phyloP scores from a whole-genome alignment of 2,113 vertebrate species.

The human (Homo sapiens) region DNA sequence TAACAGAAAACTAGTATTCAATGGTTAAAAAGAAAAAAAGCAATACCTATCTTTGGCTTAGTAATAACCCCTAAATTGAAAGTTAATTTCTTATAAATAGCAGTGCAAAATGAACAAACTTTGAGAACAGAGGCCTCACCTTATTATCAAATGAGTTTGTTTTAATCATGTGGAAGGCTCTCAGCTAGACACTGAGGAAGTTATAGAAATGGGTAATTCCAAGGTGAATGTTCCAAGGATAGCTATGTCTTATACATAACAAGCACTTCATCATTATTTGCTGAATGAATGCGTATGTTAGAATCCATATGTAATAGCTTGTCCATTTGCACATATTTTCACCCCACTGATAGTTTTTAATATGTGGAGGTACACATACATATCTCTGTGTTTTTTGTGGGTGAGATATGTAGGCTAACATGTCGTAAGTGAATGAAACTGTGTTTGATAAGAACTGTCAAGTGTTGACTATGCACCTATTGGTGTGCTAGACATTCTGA shows the following conservation, averaged over 20 bases:
- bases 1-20: background rate
- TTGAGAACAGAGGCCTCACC: background rate
- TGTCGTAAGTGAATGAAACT: background rate
- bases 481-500: background rate
- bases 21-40: slow-evolving; percentile 4
- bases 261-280: background rate
- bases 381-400: background rate
- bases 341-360: background rate
- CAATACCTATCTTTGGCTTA: background rate
- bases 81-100: background rate
- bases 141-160: background rate
- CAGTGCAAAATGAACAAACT: background rate
- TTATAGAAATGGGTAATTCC: background rate
- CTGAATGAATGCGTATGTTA: background rate
- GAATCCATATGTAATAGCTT: background rate
- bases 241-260: background rate
- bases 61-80: background rate
- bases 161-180: background rate
- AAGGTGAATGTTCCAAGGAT: background rate
- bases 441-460: background rate
- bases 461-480: background rate
- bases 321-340: background rate
- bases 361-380: background rate
- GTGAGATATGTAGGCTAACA: background rate
- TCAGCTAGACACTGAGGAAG: background rate